Conservation (phyloP, 1,140 invertebrate genomes). For the Drosophila trapezifrons region DNA sequence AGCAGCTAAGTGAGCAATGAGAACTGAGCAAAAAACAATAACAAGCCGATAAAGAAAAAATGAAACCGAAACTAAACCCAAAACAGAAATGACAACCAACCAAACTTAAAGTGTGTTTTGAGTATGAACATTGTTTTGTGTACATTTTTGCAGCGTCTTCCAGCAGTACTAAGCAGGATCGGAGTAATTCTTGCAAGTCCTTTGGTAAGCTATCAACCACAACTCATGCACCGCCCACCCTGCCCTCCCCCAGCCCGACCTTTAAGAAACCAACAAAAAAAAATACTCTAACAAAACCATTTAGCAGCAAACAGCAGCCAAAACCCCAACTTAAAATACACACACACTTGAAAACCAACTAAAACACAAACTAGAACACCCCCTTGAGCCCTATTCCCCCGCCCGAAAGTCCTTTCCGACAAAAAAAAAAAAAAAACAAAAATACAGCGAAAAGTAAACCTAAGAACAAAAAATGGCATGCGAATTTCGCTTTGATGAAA, state of each 20-base stretch:
- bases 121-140: conserved; percentile 84
- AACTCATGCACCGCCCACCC: conserved; percentile 66
- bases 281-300: conserved; percentile 22
- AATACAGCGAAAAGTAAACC: conserved; percentile 50
- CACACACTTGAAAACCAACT: conserved; percentile 1
- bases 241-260: conserved; percentile 16
- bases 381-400: background rate
- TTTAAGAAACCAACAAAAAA: conserved; percentile 23
- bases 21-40: conserved; percentile 29
- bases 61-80: conserved; percentile 45
- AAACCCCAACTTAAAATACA: conserved; percentile 14
- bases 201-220: conserved; percentile 91
- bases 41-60: conserved; percentile 16
- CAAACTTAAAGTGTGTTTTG: conserved; percentile 84
- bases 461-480: conserved; percentile 75
- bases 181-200: conserved; percentile 96
- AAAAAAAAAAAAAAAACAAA: conserved; percentile 32
- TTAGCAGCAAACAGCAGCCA: conserved; percentile 44
- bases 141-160: conserved; percentile 92
- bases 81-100: conserved; percentile 52
- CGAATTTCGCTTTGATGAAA: conserved; percentile 75
- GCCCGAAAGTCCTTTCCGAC: conserved; percentile 11
- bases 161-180: conserved; percentile 95
- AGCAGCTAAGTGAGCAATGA: conserved; percentile 53
- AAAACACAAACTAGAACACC: conserved; percentile 1